phyloP scores from a whole-genome alignment of 2,113 vertebrate genomes.

The Pterocles burchelli region DNA sequence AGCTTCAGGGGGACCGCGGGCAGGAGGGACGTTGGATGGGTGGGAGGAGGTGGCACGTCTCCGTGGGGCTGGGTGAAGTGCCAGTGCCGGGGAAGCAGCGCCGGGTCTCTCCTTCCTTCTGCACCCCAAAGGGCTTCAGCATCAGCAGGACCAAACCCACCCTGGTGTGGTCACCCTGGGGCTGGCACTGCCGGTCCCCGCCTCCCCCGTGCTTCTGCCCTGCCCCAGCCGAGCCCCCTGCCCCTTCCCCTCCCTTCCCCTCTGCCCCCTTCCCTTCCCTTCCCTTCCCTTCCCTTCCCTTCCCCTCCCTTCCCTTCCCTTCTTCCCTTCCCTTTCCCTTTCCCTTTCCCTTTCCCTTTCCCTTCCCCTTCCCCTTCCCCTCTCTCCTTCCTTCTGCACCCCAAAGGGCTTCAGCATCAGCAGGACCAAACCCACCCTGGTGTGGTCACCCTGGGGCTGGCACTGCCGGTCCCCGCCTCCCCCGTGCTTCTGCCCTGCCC shows the following conservation, averaged over 20 bases:
- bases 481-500: background rate
- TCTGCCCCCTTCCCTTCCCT: no score
- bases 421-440: background rate
- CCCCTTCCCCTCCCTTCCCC: background rate
- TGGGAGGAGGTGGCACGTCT: background rate
- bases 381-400: background rate
- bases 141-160: background rate
- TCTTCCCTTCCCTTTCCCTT: no score
- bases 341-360: no score
- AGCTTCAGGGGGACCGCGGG: background rate
- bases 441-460: no score
- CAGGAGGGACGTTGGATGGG: background rate
- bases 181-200: no score
- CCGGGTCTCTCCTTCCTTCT: background rate
- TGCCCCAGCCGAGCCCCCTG: background rate
- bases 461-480: no score
- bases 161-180: no score
- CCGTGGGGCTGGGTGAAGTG: accelerated
- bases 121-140: background rate
- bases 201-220: no score
- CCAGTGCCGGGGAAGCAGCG: accelerated
- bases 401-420: background rate
- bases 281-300: no score
- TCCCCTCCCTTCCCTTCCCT: no score
- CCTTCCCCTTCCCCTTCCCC: no score